Conservation (phyloP, 1,140 invertebrate genomes). For the Brachionus sp. region DNA sequence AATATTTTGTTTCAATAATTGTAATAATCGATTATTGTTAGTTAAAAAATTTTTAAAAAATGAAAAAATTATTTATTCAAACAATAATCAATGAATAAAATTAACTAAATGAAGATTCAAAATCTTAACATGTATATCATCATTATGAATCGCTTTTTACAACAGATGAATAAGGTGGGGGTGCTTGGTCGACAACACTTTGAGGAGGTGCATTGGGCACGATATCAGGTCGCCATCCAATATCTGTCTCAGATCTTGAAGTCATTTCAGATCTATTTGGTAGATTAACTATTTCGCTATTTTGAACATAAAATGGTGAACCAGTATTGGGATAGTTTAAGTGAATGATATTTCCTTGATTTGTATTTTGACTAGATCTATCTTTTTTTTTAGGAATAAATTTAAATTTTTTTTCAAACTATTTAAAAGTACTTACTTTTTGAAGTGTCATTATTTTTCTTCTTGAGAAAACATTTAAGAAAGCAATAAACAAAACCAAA, state of each 20-base stretch:
- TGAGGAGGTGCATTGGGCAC: not conserved
- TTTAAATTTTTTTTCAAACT: not conserved
- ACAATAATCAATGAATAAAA: not conserved
- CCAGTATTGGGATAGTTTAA: not conserved
- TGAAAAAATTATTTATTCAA: not conserved
- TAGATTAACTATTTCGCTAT: not conserved
- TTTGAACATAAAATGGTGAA: conserved; percentile 8
- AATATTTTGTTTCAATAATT: no score
- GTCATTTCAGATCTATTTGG: not conserved
- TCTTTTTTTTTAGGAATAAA: not conserved
- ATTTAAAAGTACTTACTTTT: not conserved
- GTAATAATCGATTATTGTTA: no score
- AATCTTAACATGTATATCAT: not conserved
- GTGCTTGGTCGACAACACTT: not conserved
- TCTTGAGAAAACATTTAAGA: not conserved
- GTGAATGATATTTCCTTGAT: not conserved
- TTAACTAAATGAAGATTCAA: not conserved
- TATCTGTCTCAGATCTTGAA: not conserved
- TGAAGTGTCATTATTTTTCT: not conserved
- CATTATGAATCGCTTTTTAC: not conserved
- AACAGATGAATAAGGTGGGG: conserved; percentile 18
- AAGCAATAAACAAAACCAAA: conserved; percentile 19
- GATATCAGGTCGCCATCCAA: not conserved
- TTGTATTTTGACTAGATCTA: not conserved
- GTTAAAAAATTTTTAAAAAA: no score